Base-by-base conservation (phyloP, 1,140 invertebrate species). In the Heterodera schachtii region DNA sequence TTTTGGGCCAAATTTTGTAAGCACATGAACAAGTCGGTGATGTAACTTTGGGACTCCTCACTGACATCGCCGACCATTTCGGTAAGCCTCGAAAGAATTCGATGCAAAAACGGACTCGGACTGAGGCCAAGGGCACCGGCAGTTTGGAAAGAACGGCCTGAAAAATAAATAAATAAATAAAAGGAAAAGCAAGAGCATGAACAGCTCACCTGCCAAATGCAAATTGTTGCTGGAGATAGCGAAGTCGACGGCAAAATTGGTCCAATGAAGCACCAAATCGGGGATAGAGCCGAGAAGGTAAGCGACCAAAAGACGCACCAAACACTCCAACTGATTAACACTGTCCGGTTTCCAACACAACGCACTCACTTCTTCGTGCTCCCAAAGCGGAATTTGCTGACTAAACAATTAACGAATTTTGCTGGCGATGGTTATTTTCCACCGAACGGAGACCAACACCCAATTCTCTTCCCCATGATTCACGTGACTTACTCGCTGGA, bases 31-130 rank as follows among this genome's bases (percentile, higher is more conserved):
- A 99, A 91, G 90, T 99, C 97, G 0, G 96, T 98, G 0, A 99
- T 97, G 90, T 99, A 99, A 70, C 95, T 94, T 94, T 99, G 97
- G 95, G 98, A 98, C 90, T 99, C 97, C 90, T 99, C 97, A 16
- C 96, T 96, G 89, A 96, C 95, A 90, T 99, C 97, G 2, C 96
- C 95, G 0, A 98, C 96, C 0, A 96, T 98, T 91, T 99, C 97
- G 46, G 98, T 96, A 16, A 99, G 92, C 52, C 97, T 92, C 0
- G 96, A 98, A 19, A 99, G 90, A 82, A 99, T 95, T 9, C 79
- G 81, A 16, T 81, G 79, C 44, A 90, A 82, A 83, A 84, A 89
- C 44, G 84, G 82, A 7, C 82, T 49, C 3, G 84, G 88, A 70
- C 81, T 82, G 73, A 89, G 89, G 31, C 89, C 85, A 1, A 90